Evolutionary conservation across 2,113 vertebrate species (phyloP).

Genomic region (Corydoras maculifer): DNA sequence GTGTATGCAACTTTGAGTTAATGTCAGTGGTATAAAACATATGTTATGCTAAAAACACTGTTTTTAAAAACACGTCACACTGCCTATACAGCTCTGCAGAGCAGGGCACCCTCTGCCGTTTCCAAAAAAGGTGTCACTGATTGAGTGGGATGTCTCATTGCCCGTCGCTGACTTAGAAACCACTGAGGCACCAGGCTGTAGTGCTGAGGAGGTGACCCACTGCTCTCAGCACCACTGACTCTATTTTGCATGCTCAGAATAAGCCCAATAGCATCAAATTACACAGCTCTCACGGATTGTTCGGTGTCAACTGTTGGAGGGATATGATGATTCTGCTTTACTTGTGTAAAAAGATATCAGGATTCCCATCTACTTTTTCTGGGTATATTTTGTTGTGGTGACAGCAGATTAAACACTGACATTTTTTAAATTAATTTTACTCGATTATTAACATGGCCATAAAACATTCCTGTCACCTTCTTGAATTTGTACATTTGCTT

Average conservation of each 20-base stretch:
- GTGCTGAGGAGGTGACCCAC: constrained; percentile 43
- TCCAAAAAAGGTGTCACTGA: constrained; percentile 63
- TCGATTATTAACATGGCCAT: too few relatives aligned
- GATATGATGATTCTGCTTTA: constrained; percentile 61
- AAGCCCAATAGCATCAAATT: constrained; percentile 64
- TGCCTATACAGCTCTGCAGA: constrained; percentile 24
- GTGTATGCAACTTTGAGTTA: too few relatives aligned
- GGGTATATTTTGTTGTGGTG: constrained; percentile 41
- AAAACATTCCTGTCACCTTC: too few relatives aligned
- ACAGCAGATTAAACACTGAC: constrained; percentile 9
- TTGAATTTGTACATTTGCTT: constrained; percentile 3
- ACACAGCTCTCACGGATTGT: constrained; percentile 64
- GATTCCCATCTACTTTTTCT: constrained; percentile 42
- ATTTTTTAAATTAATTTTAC: constrained; percentile 20
- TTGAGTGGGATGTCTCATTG: constrained; percentile 46
- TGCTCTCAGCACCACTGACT: constrained; percentile 41
- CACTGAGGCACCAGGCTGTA: constrained; percentile 41
- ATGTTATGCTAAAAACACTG: background rate
- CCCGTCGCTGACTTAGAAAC: constrained; percentile 52
- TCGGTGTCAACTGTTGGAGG: constrained; percentile 55
- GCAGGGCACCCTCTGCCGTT: constrained; percentile 29
- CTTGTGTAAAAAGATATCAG: constrained; percentile 61
- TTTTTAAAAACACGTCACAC: constrained; percentile 28
- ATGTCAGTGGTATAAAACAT: too few relatives aligned
- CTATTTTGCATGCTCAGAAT: constrained; percentile 59